Conservation (phyloP, 1,140 invertebrate species). For the Ephestia elutella region DNA sequence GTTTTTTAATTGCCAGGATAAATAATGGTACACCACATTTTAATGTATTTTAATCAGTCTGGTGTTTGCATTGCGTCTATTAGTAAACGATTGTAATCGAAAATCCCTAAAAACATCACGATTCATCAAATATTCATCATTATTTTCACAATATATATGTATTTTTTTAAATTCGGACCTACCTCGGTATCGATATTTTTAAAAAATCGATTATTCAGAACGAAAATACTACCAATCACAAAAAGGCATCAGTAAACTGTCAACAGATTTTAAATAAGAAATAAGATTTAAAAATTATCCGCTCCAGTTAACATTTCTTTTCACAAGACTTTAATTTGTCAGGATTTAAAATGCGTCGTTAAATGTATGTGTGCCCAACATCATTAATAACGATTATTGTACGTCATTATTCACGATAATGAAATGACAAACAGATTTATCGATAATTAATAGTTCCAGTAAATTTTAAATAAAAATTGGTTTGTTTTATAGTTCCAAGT, state of each 20-base stretch:
- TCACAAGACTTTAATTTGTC: neutral
- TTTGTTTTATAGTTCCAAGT: too few relatives aligned
- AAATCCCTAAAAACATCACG: too few relatives aligned
- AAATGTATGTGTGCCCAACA: neutral
- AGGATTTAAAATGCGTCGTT: slow-evolving; percentile 3
- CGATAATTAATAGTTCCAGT: neutral
- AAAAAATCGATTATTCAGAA: too few relatives aligned
- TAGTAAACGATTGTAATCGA: too few relatives aligned
- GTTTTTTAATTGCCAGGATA: slow-evolving; percentile 2
- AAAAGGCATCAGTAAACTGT: neutral
- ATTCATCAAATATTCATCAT: too few relatives aligned
- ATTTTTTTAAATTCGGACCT: too few relatives aligned
- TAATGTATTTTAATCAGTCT: too few relatives aligned
- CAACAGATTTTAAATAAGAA: neutral
- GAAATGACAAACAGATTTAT: neutral
- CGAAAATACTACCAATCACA: neutral
- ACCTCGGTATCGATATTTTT: too few relatives aligned
- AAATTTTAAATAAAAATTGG: neutral
- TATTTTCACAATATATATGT: too few relatives aligned
- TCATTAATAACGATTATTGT: slow-evolving; percentile 7
- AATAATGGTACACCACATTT: too few relatives aligned
- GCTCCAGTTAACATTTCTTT: neutral
- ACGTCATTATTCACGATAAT: neutral
- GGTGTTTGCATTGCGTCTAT: too few relatives aligned
- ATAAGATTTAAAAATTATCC: neutral